Percentiles rank a stretch among this genome's conserved stretches.
These are phyloP conservation scores for Gobio occitaniae DNA, from an alignment of 2,797 vertebrate species.

Conservation along the genomic window DNA sequence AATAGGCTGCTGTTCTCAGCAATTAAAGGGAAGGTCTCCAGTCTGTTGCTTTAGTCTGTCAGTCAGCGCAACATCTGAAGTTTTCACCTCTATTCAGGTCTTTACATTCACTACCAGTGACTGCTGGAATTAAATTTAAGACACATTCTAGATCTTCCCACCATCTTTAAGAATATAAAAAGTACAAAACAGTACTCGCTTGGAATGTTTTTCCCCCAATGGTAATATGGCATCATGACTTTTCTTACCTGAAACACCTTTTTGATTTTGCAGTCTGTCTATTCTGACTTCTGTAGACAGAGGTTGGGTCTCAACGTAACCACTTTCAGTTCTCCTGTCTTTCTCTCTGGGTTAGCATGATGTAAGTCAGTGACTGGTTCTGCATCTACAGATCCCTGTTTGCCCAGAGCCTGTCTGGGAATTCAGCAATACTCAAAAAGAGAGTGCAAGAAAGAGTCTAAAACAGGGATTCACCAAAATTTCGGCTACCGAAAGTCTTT, in stretches of 20 bases:
- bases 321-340: slow-evolving; percentile 10
- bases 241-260: slow-evolving; percentile 5
- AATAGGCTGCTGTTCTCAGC: slow-evolving; percentile 22
- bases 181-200: not conserved
- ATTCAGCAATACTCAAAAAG: not conserved
- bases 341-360: not conserved
- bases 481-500: too few relatives aligned
- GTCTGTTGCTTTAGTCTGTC: slow-evolving; percentile 32
- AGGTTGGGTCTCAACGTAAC: not conserved
- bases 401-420: slow-evolving; percentile 16
- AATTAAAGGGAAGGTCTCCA: slow-evolving; percentile 36
- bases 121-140: not conserved
- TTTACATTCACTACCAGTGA: not conserved
- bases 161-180: not conserved
- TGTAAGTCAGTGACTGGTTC: not conserved
- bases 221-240: not conserved
- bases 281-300: not conserved
- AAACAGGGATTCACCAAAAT: not conserved
- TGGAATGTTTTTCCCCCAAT: too few relatives aligned
- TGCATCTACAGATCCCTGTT: not conserved
- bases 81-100: slow-evolving; percentile 7
- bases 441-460: not conserved
- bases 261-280: not conserved
- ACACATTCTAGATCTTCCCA: not conserved
- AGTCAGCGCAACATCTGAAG: slow-evolving; percentile 40